Evolutionary conservation across 2,888 invertebrate species (phyloP), one percentile per base, ranked within the genome.

Genomic region (Pollenia griseotomentosa): DNA sequence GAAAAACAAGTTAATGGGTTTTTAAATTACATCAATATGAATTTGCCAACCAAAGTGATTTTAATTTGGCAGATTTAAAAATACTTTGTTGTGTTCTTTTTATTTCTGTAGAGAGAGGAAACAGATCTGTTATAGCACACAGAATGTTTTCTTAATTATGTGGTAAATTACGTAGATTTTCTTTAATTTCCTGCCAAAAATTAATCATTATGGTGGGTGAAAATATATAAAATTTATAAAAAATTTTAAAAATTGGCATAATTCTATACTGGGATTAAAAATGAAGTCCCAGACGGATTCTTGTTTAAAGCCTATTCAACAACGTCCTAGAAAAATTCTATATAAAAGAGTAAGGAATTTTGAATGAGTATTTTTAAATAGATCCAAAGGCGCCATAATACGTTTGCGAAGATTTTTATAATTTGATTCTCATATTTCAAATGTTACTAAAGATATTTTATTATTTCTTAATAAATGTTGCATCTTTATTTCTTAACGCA

Each of bases 21-120:
- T 86, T 86, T 75, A 79, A 86, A 83, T 83, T 83, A 83, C 79
- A 74, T 75, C 75, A 71, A 86, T 83, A 79, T 57, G 74, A 57
- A 57, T 42, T 57, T 53, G 46, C 59, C 51, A 66, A 46, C 59
- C 51, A 66, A 46, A 70, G 61, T 61, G 79, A 66, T 59, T 65
- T 73, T 66, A 65, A 63, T 65, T 81, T 71, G 68, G 74, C 51
- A 68, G 73, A 68, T 16, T 14, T 11, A 44, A 51, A 7, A 46
- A 75, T 63, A 82, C 73, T 73, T 82, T 81, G 59, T 73, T 71
- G 77, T 53, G 12, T 66, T 6, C n/a, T 19, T 68, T 63, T 51
- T 53, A 48, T 66, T 42, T 51, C 11, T 33, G 33, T 33, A 48
- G 5, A 53, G 16, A 33, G 10, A n/a, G 16, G 61, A 48, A 68